phyloP scores from a whole-genome alignment of 2,113 vertebrate genomes.

The Daubentonia madagascariensis region DNA sequence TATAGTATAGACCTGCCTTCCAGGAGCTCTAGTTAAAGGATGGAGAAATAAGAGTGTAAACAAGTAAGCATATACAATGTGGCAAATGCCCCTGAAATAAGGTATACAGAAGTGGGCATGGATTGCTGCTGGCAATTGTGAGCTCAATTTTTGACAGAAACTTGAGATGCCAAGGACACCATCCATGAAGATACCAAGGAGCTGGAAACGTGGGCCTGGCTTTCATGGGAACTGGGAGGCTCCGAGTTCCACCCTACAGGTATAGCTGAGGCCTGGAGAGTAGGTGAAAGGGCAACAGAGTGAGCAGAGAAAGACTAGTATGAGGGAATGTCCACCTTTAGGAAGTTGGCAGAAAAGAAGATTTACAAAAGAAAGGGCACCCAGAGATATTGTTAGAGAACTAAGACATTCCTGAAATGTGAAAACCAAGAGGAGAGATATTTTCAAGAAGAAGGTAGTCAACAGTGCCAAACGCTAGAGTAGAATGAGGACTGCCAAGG shows the following conservation, averaged over 20 bases:
- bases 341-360: neutral
- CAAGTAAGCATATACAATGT: neutral
- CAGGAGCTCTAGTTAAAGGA: neutral
- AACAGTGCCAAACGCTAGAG: neutral
- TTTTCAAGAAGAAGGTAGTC: neutral
- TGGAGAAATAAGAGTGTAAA: neutral
- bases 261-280: neutral
- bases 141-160: neutral
- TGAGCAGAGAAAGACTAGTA: neutral
- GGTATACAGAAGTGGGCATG: neutral
- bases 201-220: neutral
- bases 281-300: neutral
- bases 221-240: neutral
- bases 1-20: neutral
- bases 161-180: neutral
- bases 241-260: neutral
- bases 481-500: too few species aligned
- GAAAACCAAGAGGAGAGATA: neutral
- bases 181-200: neutral
- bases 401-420: neutral
- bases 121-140: neutral
- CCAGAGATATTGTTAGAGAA: neutral
- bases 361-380: neutral
- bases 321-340: neutral
- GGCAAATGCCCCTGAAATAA: neutral